Evolutionary conservation across 2,888 invertebrate genomes (phyloP).

Genomic region (Vesta saturnalis): DNA sequence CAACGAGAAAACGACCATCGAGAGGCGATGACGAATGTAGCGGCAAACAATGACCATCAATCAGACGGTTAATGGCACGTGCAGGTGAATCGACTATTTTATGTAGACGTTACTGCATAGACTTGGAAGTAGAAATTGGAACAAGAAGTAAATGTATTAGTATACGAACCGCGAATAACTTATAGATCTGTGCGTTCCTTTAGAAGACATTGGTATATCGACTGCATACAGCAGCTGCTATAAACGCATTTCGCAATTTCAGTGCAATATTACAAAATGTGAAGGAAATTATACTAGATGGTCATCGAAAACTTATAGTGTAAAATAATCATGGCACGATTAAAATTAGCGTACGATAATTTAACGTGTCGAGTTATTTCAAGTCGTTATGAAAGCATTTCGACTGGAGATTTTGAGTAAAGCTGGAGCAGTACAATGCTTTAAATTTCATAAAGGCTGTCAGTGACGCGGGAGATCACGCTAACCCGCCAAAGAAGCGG

Average conservation of each 20-base stretch:
- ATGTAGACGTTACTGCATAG: conserved; percentile 37
- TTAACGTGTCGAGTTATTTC: conserved; percentile 40
- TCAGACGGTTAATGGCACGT: conserved; percentile 52
- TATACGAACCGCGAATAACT: conserved; percentile 22
- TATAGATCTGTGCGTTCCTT: conserved; percentile 22
- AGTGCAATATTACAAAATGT: neutral
- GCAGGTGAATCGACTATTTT: conserved; percentile 45
- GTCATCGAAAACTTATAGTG: neutral
- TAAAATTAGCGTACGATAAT: conserved; percentile 34
- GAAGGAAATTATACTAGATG: neutral
- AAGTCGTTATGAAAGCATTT: conserved; percentile 38
- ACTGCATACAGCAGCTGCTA: conserved; percentile 20
- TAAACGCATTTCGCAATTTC: neutral
- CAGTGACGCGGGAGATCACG: conserved; percentile 46
- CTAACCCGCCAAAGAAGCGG: conserved; percentile 59
- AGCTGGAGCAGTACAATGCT: conserved; percentile 37
- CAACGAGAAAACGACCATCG: conserved; percentile 38
- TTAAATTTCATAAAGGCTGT: conserved; percentile 45
- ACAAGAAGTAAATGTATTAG: conserved; percentile 26
- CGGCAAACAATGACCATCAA: conserved; percentile 52
- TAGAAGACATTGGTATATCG: conserved; percentile 28
- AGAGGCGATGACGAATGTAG: conserved; percentile 51
- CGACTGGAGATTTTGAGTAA: conserved; percentile 37
- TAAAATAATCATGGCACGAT: conserved; percentile 20
- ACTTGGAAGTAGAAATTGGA: conserved; percentile 26